Base-by-base conservation (phyloP, 2,113 vertebrate species). In the Odobenus rosmarus region DNA sequence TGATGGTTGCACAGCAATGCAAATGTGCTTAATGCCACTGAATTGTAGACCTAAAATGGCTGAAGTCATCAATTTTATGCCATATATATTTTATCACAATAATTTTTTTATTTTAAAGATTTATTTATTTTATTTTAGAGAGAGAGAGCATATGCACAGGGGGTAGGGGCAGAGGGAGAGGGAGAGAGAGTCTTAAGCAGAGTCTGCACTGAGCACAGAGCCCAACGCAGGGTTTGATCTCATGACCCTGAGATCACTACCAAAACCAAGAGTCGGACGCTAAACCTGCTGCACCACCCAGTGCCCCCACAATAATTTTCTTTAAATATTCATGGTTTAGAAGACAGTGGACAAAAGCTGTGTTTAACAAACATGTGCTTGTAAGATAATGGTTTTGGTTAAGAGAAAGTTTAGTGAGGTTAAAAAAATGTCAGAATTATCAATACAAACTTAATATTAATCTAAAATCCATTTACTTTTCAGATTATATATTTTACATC, bases 41-140 rank as follows among this genome's bases (percentile, higher is more conserved):
- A 62, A 61, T 0, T 9, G 0, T 8, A 6, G 1, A 5, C 3
- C 16, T 2, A 79, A 28, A 67, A 82, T 31, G 23, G 7, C 23
- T 46, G 74, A 49, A 69, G 28, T 33, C 15, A 10, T 24, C 51
- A 82, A 26, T 55, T 71, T 74, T 69, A 76, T 49, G 26, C 19
- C 59, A 71, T 2, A 31, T 42, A 42, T 53, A 23, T 64, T 67
- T 64, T 57, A 24, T 10, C n/a, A 91, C 12, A 53, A 71, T 80
- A 39, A 12, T 23, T 6, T 61, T 42, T 33, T n/a, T 14, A 59
- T 69, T 69, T 36, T 69, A 69, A 69, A 36, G 67, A 36, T 69
- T n/a, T 69, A 69, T 10, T 36, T 69, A 69, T 69, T 69, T 36
- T 69, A 69, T 19, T 67, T n/a, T 18, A 19, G 15, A 21, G 64